A percentile compares a stretch with the other conserved stretches of the same genome.
Conservation (phyloP, 2,113 vertebrate genomes). For the Neotoma lepida region DNA sequence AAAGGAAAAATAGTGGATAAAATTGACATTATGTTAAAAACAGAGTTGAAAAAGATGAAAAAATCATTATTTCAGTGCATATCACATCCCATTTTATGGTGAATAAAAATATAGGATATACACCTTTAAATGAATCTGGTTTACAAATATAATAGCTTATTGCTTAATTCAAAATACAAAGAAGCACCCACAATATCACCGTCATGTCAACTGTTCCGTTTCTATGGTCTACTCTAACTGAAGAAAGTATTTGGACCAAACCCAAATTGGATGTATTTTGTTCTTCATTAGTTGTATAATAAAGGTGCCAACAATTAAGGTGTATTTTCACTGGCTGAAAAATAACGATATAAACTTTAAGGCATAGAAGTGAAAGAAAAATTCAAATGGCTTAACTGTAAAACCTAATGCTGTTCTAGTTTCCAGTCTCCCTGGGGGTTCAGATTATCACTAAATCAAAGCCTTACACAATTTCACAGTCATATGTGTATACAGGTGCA, state of each 20-base stretch:
- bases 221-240: rapidly evolving
- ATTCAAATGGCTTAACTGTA: neutral
- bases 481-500: neutral
- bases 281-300: neutral
- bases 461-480: neutral
- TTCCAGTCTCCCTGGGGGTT: neutral
- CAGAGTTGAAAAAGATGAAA: neutral
- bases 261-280: neutral
- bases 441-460: neutral
- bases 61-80: neutral
- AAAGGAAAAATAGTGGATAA: neutral
- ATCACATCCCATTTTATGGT: neutral
- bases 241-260: neutral
- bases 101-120: neutral
- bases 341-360: neutral
- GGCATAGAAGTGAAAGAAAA: neutral
- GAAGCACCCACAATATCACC: neutral
- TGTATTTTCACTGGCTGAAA: neutral
- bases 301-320: neutral
- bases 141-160: neutral
- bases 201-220: neutral
- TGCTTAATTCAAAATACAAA: neutral
- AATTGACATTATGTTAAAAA: neutral
- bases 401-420: neutral
- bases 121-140: neutral